Conservation (phyloP, 2,113 vertebrate species). For the Pteruthius melanotis region DNA sequence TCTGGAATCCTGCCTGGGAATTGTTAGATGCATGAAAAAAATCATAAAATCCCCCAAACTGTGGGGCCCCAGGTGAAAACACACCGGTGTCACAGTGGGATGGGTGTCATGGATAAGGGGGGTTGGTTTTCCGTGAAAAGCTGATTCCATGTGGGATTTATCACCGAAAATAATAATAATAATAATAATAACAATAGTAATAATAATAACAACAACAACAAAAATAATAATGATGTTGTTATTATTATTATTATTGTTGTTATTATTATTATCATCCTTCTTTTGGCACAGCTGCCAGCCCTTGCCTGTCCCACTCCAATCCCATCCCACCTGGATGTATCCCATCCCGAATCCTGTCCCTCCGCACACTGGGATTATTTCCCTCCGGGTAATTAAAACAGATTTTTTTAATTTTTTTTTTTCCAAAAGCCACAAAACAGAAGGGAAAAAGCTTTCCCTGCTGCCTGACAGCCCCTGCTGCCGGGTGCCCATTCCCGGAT, state of each 20-base stretch:
- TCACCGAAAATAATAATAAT: neutral
- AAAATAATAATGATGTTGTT: no score
- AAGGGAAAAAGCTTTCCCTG: neutral
- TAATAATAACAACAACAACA: no score
- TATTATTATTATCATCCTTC: no score
- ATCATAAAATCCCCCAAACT: rapidly evolving
- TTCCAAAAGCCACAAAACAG: neutral
- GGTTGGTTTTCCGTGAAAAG: neutral
- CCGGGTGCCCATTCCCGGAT: rapidly evolving
- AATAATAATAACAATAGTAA: no score
- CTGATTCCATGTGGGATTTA: rapidly evolving
- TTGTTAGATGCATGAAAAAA: neutral
- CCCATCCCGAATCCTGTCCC: neutral
- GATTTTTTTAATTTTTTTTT: neutral
- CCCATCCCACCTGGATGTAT: rapidly evolving
- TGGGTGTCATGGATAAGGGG: rapidly evolving
- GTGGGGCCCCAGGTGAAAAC: neutral
- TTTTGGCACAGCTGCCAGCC: neutral
- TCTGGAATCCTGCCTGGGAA: rapidly evolving
- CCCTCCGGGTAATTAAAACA: neutral
- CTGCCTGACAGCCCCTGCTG: neutral
- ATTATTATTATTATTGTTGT: no score
- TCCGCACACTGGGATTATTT: rapidly evolving
- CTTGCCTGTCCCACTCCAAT: neutral
- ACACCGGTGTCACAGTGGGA: rapidly evolving